These are phyloP conservation scores for Otis tarda DNA, from an alignment of 2,113 vertebrate genomes.

Conservation along the genomic window DNA sequence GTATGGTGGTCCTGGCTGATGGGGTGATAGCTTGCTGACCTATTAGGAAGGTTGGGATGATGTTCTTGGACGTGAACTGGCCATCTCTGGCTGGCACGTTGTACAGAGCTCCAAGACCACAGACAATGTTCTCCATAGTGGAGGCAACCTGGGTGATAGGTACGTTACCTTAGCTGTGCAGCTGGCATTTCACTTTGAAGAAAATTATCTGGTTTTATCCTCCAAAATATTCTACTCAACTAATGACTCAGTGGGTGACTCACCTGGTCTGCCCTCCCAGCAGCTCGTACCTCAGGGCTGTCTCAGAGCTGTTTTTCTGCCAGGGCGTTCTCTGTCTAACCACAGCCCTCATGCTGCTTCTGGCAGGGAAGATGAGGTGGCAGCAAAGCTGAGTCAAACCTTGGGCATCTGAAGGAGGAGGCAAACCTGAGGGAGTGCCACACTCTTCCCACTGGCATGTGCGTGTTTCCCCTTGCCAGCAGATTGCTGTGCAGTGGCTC, in stretches of 20 bases:
- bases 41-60: background rate
- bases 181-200: background rate
- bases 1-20: background rate
- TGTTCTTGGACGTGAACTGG: background rate
- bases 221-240: background rate
- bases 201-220: background rate
- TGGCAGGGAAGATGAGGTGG: background rate
- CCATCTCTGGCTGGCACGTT: background rate
- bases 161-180: background rate
- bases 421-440: background rate
- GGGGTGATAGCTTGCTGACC: background rate
- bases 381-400: slow-evolving; percentile 7
- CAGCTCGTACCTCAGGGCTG: background rate
- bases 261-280: background rate
- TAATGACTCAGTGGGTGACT: background rate
- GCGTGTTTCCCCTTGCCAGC: background rate
- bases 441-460: background rate
- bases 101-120: background rate
- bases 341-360: background rate
- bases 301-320: background rate
- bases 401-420: background rate
- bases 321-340: background rate
- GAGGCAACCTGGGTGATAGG: background rate
- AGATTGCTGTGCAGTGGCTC: background rate
- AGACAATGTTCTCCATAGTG: background rate